Evolutionary conservation across 2,888 invertebrate genomes (phyloP).

Genomic region (Magallana nippona): DNA sequence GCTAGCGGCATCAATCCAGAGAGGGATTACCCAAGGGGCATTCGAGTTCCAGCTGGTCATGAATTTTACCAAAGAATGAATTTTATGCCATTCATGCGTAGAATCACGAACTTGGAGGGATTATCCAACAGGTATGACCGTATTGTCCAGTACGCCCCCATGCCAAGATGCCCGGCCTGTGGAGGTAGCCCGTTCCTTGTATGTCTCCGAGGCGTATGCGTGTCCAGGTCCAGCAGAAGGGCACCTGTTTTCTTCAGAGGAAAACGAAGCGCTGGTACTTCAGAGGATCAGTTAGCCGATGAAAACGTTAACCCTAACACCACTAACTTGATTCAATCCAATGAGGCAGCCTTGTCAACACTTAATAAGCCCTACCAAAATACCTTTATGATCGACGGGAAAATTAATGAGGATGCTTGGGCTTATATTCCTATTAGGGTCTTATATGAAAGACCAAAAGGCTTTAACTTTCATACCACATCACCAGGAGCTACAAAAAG

Average conservation of each 20-base stretch:
- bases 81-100: slow-evolving; percentile 32
- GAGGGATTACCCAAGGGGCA: slow-evolving; percentile 21
- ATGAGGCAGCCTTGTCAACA: slow-evolving; percentile 6
- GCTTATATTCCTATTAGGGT: slow-evolving; percentile 34
- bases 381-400: slow-evolving; percentile 30
- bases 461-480: slow-evolving; percentile 17
- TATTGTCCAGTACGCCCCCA: slow-evolving; percentile 35
- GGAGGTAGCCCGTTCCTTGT: slow-evolving; percentile 38
- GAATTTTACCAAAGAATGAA: slow-evolving; percentile 28
- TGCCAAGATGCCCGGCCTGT: slow-evolving; percentile 43
- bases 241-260: neutral
- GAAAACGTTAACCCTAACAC: slow-evolving; percentile 14
- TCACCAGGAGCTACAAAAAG: slow-evolving; percentile 26
- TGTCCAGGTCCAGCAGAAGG: slow-evolving; percentile 1
- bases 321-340: slow-evolving; percentile 11
- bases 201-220: slow-evolving; percentile 32
- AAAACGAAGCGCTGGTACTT: neutral
- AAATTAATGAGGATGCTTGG: slow-evolving; percentile 10
- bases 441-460: slow-evolving; percentile 36
- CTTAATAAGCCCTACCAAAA: slow-evolving; percentile 31
- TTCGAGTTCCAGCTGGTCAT: slow-evolving; percentile 20
- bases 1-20: slow-evolving; percentile 26
- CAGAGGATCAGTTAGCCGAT: neutral
- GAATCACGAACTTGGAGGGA: slow-evolving; percentile 38
- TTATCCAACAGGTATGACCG: slow-evolving; percentile 28